Evolutionary conservation across 2,113 vertebrate species (phyloP), one percentile per base, ranked within the genome.

Genomic region (Stomatorhinus ivindoensis): DNA sequence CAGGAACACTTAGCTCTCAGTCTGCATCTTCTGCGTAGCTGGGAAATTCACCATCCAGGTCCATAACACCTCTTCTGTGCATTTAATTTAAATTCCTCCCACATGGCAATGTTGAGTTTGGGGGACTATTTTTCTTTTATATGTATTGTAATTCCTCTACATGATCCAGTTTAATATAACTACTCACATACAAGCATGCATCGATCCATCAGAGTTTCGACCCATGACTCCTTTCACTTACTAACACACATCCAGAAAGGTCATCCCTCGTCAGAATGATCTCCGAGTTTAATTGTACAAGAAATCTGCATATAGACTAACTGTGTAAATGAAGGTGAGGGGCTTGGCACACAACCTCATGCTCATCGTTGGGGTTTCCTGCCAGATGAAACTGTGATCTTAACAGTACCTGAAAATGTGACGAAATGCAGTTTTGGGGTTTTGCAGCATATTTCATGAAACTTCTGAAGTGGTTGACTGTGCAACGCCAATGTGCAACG

Each of bases 1-100:
- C 73, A 80, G 73, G 73, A 80, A 80, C 73, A 80, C n/a, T 80
- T 80, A 42, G 73, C 73, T 39, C 73, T 80, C n/a, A 31, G 73
- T 39, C 73, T 39, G 73, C 10, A 80, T 42, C 73, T 42, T 80
- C 35, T 76, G 31, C 1, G 69, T 39, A 76, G 69, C 58, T 65
- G 58, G 58, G 58, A 65, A 65, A 15, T 76, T 42, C 35, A 80
- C 73, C 35, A 80, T 17, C 73, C 73, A 35, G 31, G 73, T 42
- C 31, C 35, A 39, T 17, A 80, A 80, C 73, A 80, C 35, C 73
- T 80, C 73, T 80, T 42, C 35, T 39, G 11, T 80, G 73, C 31
- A 80, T 80, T 80, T 80, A 42, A 42, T 80, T 80, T 6, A 80
- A 42, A 80, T 35, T 39, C 61, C 31, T 39, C 73, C 31, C 73